Evolutionary conservation across 2,797 vertebrate genomes (phyloP), one percentile per base, ranked within the genome.

Genomic region (Eospalax fontanierii): DNA sequence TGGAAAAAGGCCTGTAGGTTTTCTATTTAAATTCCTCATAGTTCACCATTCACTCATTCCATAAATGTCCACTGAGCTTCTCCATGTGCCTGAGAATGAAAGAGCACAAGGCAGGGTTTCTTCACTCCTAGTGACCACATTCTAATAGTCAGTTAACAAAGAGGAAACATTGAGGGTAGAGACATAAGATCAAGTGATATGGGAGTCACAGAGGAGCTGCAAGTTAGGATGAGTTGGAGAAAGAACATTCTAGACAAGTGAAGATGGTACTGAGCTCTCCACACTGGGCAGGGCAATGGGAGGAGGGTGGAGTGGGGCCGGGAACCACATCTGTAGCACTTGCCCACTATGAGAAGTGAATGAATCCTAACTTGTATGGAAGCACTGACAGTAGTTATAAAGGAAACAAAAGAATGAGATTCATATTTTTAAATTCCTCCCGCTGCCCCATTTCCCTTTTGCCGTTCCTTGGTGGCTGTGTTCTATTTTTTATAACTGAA

Each of bases 271-370:
- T 15, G 75, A 21, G 18, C 1, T 0, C 2, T 50, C 59, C 22
- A 8, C 26, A 4, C 0, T 0, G 18, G 16, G 11, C 7, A 1
- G 4, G 1, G 14, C 0, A 2, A 6, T 33, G 43, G 54, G 28
- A 83, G 50, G 50, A 22, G 9, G 12, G 6, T 10, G 9, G 65
- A 65, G 8, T 10, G 9, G 65, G 73, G 40, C 40, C 38, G 4
- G 22, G 46, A 59, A 1, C 22, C 43, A 22, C 10, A 16, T 6
- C 11, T 68, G 15, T 71, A 71, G 50, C 18, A 14, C 38, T 43
- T 11, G 1, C 14, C 2, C 3, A 35, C 38, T 12, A 15, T 14
- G 21, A 57, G 26, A 61, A 85, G 40, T 73, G 43, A 28, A 1
- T 2, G n/a, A 16, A 80, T 35, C 70, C 73, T 38, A 22, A 70